Base-by-base conservation (phyloP, 2,113 vertebrate species). In the Garra rufa region DNA sequence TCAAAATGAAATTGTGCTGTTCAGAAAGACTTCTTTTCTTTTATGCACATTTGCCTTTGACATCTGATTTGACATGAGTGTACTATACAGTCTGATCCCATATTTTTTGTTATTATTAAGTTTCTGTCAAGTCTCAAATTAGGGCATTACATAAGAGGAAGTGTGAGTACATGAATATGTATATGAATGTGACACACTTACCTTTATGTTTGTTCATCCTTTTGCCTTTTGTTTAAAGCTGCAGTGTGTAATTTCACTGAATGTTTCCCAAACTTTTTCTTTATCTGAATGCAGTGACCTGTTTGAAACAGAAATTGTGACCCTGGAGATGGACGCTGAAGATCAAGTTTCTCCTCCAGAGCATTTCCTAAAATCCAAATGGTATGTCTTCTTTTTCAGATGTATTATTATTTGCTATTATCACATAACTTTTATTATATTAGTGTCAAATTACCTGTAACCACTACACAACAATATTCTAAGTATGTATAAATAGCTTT, bases 11-110 rank as follows among this genome's bases (percentile, higher is more conserved):
- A 76, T 46, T 0, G 4, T 52, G 13, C 7, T 30, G 2, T 48
- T 76, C 26, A 50, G 73, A 52, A 30, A 17, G 13, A 17, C 10
- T 15, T 76, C 6, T 46, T 46, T 67, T 70, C 70, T 15, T 21
- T 73, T 21, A 69, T 71, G 69, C 69, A 44, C 69, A 24, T 73
- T 73, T 43, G 69, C 21, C 69, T 24, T 69, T 38, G 30, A 70
- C 14, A 41, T 38, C 8, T 70, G 34, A 41, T 70, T 15, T 63
- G 61, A 63, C 24, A 30, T 30, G 26, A 63, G 13, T 63, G n/a
- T 43, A 70, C 41, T 70, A 6, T 19, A 70, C 34, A 41, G 11
- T 34, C 38, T 41, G 13, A 43, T 38, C 17, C 67, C 15, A 11
- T 8, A 30, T 15, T 70, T 41, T 8, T 26, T 1, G n/a, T 1